These are phyloP conservation scores for Sylvilagus bachmani DNA, from an alignment of 2,113 vertebrate species.

Conservation along the genomic window DNA sequence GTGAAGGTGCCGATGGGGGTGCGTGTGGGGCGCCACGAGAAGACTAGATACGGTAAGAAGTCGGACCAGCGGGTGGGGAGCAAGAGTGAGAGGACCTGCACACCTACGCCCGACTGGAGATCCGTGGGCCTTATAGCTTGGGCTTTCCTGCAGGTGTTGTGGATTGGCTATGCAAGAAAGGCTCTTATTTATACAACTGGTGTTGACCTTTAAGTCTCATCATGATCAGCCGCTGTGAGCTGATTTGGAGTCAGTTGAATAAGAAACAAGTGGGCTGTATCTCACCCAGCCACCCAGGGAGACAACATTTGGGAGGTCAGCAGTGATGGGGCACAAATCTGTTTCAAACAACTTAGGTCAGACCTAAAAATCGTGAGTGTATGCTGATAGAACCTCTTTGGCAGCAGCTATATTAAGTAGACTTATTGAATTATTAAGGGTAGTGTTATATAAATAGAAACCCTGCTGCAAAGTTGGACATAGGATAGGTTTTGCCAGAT, in stretches of 20 bases:
- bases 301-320: background rate
- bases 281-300: background rate
- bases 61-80: background rate
- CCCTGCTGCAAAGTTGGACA: conserved; percentile 31
- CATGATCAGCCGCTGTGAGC: background rate
- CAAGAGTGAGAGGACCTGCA: too few relatives aligned
- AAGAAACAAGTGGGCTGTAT: background rate
- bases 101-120: background rate
- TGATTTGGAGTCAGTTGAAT: background rate
- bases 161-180: background rate
- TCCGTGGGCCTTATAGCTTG: background rate
- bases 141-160: too few relatives aligned
- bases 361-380: background rate
- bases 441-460: background rate
- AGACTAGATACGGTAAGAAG: background rate
- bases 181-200: background rate
- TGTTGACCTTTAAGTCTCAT: background rate
- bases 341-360: background rate
- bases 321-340: background rate
- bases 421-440: conserved; percentile 28
- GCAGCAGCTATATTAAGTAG: background rate
- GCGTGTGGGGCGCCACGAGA: background rate
- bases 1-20: background rate
- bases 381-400: background rate
- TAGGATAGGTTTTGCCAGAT: conserved; percentile 43